Evolutionary conservation across 2,888 invertebrate species (phyloP).

Genomic region (Perizoma flavofasciatum): DNA sequence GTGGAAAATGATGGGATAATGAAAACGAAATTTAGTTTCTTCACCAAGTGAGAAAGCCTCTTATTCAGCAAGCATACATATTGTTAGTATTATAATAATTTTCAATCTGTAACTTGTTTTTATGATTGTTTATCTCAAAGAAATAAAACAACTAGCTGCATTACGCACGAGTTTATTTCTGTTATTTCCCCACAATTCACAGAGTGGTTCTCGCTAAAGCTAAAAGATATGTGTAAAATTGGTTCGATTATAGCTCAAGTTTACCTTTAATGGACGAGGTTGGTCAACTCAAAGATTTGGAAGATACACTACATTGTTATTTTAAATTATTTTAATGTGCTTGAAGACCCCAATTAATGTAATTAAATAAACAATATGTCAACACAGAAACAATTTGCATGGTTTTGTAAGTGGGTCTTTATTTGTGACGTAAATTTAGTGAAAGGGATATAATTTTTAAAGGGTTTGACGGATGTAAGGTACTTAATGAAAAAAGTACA

Average conservation of each 20-base stretch:
- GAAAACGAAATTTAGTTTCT: too few relatives aligned
- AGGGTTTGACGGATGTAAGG: slow-evolving; percentile 10
- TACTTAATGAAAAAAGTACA: not conserved
- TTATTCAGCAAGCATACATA: too few relatives aligned
- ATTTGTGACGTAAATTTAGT: slow-evolving; percentile 25
- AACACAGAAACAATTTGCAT: slow-evolving; percentile 32
- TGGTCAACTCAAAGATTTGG: slow-evolving; percentile 46
- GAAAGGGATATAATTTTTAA: slow-evolving; percentile 12
- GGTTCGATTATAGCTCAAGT: slow-evolving; percentile 45
- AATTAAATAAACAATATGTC: slow-evolving; percentile 38
- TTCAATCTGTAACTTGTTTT: too few relatives aligned
- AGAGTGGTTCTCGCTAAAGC: slow-evolving; percentile 28
- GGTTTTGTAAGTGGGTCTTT: slow-evolving; percentile 24
- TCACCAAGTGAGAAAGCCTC: too few relatives aligned
- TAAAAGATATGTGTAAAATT: slow-evolving; percentile 49
- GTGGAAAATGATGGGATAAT: too few relatives aligned
- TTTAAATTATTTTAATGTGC: slow-evolving; percentile 42
- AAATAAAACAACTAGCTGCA: not conserved
- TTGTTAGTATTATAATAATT: too few relatives aligned
- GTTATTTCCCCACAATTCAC: slow-evolving; percentile 32
- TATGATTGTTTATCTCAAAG: too few relatives aligned
- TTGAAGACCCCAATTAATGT: slow-evolving; percentile 37
- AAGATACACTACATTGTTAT: slow-evolving; percentile 48
- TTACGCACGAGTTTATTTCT: not conserved
- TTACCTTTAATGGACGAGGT: slow-evolving; percentile 13